These are phyloP conservation scores for Tenthredo notha DNA, from an alignment of 2,888 invertebrate genomes.

Conservation along the genomic window DNA sequence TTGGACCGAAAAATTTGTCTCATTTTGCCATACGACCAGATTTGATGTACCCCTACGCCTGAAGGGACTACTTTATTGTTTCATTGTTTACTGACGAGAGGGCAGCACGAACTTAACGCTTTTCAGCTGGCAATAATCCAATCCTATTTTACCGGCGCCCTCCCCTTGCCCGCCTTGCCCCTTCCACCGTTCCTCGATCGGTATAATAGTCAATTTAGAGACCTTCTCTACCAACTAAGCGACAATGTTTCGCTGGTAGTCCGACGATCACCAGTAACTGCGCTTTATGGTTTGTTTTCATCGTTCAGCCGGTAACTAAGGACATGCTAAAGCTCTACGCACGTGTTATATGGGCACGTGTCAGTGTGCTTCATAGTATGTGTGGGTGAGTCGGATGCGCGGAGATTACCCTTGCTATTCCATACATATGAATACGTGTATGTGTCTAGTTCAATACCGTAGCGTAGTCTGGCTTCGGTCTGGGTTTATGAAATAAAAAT, in stretches of 20 bases:
- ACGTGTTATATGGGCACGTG: background rate
- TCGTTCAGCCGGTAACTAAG: constrained; percentile 65
- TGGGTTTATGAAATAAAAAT: constrained; percentile 59
- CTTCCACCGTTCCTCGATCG: constrained; percentile 63
- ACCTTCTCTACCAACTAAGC: constrained; percentile 71
- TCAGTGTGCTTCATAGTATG: background rate
- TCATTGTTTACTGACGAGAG: constrained; percentile 67
- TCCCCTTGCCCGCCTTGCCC: background rate
- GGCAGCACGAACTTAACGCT: constrained; percentile 69
- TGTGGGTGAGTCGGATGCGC: constrained; percentile 5
- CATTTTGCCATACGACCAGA: background rate
- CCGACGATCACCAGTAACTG: constrained; percentile 75
- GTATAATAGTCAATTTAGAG: constrained; percentile 68
- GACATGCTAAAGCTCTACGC: background rate
- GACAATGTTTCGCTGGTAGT: constrained; percentile 70
- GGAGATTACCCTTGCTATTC: constrained; percentile 51
- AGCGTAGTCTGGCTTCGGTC: constrained; percentile 28
- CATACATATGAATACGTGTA: background rate
- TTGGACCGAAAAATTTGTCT: background rate
- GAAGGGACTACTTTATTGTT: constrained; percentile 66
- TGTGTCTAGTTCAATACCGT: constrained; percentile 8
- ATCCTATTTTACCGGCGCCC: constrained; percentile 73
- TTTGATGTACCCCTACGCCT: constrained; percentile 65
- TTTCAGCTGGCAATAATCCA: constrained; percentile 59
- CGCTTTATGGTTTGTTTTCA: constrained; percentile 77